phyloP scores from a whole-genome alignment of 2,113 vertebrate genomes.

The Indicator maculatus region DNA sequence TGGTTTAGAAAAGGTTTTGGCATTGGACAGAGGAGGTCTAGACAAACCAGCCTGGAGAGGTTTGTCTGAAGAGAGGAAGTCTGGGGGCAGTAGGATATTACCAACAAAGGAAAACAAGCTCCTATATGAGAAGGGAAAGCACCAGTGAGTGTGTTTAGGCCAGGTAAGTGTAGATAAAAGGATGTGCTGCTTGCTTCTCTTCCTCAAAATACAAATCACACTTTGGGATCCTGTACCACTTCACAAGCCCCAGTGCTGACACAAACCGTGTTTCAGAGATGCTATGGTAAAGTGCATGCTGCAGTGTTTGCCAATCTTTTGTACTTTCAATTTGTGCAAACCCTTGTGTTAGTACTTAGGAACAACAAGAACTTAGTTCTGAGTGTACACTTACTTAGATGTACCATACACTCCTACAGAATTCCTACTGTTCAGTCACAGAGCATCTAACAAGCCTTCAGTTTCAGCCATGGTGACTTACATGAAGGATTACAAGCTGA shows the following conservation, averaged over 20 bases:
- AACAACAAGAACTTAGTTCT: neutral
- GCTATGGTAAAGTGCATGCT: neutral
- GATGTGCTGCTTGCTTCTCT: rapidly evolving
- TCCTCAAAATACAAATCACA: neutral
- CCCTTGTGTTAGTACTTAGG: neutral
- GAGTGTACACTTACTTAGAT: neutral
- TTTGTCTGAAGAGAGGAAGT: neutral
- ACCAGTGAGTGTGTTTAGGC: neutral
- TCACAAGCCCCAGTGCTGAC: neutral
- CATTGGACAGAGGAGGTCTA: neutral
- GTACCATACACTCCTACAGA: neutral
- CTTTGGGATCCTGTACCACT: neutral
- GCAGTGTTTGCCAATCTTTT: neutral
- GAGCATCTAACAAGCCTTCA: neutral
- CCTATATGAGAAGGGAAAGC: neutral
- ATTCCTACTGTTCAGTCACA: neutral
- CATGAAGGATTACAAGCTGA: neutral
- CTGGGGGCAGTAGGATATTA: neutral
- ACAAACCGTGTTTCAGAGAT: neutral
- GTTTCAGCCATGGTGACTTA: neutral
- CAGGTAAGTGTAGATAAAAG: neutral
- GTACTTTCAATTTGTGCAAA: neutral
- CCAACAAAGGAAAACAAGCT: neutral
- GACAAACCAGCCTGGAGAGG: neutral
- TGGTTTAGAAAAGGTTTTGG: neutral